phyloP scores from a whole-genome alignment of 2,888 invertebrate genomes.

The Scaptomyza reducta region DNA sequence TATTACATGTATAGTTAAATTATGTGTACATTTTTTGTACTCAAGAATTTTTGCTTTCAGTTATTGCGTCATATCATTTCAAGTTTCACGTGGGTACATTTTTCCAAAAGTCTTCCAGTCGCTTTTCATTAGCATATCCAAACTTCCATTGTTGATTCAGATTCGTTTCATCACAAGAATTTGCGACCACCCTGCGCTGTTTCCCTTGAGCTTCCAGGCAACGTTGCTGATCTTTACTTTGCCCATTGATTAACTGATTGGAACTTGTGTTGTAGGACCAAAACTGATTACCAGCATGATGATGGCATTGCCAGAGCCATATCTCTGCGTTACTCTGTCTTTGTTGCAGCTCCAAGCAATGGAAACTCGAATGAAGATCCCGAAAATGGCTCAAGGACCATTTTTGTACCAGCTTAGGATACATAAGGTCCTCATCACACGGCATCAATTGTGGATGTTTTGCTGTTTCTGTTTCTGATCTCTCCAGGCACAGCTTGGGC shows the following conservation, averaged over 20 bases:
- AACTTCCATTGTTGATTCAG: conserved; percentile 78
- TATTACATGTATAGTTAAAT: neutral
- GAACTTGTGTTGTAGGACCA: conserved; percentile 91
- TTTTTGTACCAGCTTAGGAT: conserved; percentile 74
- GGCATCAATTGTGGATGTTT: conserved; percentile 52
- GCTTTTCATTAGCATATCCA: conserved; percentile 72
- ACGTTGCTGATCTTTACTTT: conserved; percentile 83
- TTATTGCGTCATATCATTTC: neutral
- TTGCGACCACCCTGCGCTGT: conserved; percentile 86
- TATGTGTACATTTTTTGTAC: neutral
- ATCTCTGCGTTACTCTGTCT: conserved; percentile 88
- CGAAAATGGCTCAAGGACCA: conserved; percentile 78
- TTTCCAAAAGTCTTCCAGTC: conserved; percentile 65
- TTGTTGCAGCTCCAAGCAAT: conserved; percentile 93
- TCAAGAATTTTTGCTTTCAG: neutral
- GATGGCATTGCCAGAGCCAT: conserved; percentile 94
- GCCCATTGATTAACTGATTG: conserved; percentile 69
- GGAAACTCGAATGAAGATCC: conserved; percentile 85
- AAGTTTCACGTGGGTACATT: conserved; percentile 7
- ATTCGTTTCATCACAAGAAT: conserved; percentile 85
- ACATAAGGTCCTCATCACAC: conserved; percentile 70
- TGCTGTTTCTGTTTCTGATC: conserved; percentile 84
- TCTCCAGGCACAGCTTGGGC: conserved; percentile 89
- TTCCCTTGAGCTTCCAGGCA: conserved; percentile 90
- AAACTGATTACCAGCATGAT: conserved; percentile 95